Percentiles rank a stretch among this genome's conserved stretches.
Conservation (phyloP, 2,888 invertebrate genomes). For the Ametastegia equiseti region DNA sequence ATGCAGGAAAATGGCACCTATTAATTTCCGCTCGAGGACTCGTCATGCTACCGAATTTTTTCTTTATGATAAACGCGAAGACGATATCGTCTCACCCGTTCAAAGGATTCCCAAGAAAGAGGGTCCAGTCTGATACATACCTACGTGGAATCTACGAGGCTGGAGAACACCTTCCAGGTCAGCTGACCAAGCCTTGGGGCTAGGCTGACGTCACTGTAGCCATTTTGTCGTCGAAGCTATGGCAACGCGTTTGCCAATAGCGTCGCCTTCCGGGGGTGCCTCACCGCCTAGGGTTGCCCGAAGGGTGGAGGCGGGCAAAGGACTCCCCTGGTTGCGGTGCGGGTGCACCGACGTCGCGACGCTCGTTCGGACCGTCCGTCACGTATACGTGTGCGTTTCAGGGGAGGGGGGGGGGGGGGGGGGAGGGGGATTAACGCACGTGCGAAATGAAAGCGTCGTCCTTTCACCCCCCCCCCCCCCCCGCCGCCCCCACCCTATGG, state of each 20-base stretch:
- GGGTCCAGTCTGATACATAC: not conserved
- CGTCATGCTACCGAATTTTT: too few species aligned
- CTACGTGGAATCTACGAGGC: not conserved
- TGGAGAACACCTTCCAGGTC: slow-evolving; percentile 30
- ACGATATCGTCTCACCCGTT: too few species aligned
- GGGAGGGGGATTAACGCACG: too few species aligned
- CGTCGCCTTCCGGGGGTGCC: slow-evolving; percentile 56
- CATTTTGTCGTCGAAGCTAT: slow-evolving; percentile 68
- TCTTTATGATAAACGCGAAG: too few species aligned
- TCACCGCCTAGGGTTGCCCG: slow-evolving; percentile 48
- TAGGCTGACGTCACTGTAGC: slow-evolving; percentile 57
- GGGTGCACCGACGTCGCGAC: slow-evolving; percentile 2
- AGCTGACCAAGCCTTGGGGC: slow-evolving; percentile 31
- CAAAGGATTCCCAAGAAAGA: too few species aligned
- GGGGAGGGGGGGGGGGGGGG: too few species aligned
- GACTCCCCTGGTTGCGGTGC: slow-evolving; percentile 26
- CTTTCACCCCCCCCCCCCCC: not conserved
- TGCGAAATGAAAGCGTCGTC: not conserved
- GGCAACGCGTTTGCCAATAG: slow-evolving; percentile 66
- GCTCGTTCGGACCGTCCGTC: not conserved
- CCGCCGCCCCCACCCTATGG: too few species aligned
- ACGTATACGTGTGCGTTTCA: not conserved
- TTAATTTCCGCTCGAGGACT: too few species aligned
- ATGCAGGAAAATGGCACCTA: too few species aligned
- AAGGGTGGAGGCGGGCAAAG: slow-evolving; percentile 51